Conservation (phyloP, 2,888 invertebrate species). For the Choristoneura rosaceana region DNA sequence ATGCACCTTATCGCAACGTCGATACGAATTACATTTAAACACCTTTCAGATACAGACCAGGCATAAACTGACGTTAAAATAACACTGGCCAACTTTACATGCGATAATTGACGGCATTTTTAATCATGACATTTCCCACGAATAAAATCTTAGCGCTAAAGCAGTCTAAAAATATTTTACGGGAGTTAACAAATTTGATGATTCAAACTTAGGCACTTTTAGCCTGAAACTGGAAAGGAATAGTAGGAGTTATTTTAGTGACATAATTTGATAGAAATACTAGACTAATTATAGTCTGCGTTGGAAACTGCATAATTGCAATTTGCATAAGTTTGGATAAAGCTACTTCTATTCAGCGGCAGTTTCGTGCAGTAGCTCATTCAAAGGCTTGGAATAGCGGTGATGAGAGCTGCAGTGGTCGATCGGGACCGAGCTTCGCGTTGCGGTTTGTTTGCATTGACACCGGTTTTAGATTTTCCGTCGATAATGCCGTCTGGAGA, state of each 20-base stretch:
- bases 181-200: constrained; percentile 42
- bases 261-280: constrained; percentile 60
- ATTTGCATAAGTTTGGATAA: constrained; percentile 65
- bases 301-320: constrained; percentile 60
- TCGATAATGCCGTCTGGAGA: constrained; percentile 51
- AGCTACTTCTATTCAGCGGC: constrained; percentile 45
- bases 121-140: neutral
- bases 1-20: constrained; percentile 36
- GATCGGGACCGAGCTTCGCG: constrained; percentile 44
- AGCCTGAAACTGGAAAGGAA: constrained; percentile 47
- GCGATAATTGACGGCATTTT: constrained; percentile 10
- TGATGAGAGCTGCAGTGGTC: constrained; percentile 49
- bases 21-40: constrained; percentile 35
- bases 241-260: constrained; percentile 57
- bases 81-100: constrained; percentile 8
- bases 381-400: constrained; percentile 53
- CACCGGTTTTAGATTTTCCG: constrained; percentile 55
- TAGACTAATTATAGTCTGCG: constrained; percentile 48
- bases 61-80: constrained; percentile 5
- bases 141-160: neutral
- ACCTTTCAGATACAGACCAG: neutral
- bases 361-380: constrained; percentile 42
- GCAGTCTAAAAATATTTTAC: constrained; percentile 6
- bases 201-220: constrained; percentile 50
- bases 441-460: constrained; percentile 63